Base-by-base conservation (phyloP, 2,888 invertebrate species). In the Sarcophaga caerulescens region DNA sequence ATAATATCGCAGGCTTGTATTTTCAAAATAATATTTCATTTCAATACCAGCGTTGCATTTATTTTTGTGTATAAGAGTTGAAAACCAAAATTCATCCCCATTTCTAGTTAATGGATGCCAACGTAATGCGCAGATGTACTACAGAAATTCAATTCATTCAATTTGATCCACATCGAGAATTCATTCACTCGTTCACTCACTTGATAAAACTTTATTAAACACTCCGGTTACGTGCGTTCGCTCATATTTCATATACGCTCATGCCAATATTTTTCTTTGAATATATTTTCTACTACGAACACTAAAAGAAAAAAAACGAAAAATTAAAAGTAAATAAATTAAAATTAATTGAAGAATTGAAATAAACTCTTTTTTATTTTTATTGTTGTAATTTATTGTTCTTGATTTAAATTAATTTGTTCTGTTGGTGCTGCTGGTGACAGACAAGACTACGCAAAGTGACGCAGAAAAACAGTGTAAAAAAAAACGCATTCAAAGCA, bases 331-430 rank as follows among this genome's bases (percentile, higher is more conserved):
- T 52, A 66, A 69, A 60, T 84, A 69, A 84, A 86, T 86, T 84
- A 62, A 86, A 81, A 86, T 75, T 66, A 86, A 86, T 86, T 86
- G 65, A 81, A 77, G 35, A 52, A 59, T 4, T 45, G 10, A 68
- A 35, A 35, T 2, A 35, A 35, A 35, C 8, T 35, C 8, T 35
- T 35, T 35, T 57, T 71, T n/a, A 57, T 52, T 47, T 19, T 23
- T 71, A 47, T 75, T 73, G 76, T 60, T 71, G 52, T 44, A 76
- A 57, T 82, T 79, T 21, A 25, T 63, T 62, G 44, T 60, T 70
- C 35, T 77, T 19, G 62, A 81, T 2, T 70, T 19, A 59, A 65
- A 71, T 11, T 52, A 74, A 65, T 14, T 62, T 17, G 14, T 63
- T 19, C 57, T 57, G 69, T 17, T 45, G 8, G 19, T 45, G 52